Evolutionary conservation across 2,888 invertebrate genomes (phyloP).

Genomic region (Polydrusus pterygomalis): DNA sequence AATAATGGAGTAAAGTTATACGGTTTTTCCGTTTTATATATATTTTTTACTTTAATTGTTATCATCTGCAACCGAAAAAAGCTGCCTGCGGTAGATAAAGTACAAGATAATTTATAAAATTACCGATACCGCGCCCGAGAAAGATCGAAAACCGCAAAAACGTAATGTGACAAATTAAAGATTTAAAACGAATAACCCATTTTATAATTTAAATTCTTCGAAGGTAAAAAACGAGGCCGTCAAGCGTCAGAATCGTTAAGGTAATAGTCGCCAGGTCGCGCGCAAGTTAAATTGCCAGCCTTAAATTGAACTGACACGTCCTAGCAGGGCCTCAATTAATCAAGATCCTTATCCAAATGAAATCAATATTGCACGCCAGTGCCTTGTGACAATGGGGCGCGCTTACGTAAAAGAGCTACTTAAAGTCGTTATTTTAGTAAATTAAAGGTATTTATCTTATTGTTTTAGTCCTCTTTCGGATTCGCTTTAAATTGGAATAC

Average conservation of each 20-base stretch:
- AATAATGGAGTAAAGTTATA: too few species aligned
- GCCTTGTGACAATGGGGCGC: constrained; percentile 18
- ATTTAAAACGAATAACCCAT: constrained; percentile 33
- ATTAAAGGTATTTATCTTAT: constrained; percentile 8
- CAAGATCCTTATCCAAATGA: constrained; percentile 55
- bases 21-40: too few species aligned
- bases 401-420: constrained; percentile 1
- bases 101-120: not conserved
- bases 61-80: too few species aligned
- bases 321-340: constrained; percentile 53
- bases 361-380: constrained; percentile 51
- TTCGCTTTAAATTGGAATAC: not conserved
- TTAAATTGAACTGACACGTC: constrained; percentile 56
- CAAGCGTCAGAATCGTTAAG: constrained; percentile 43
- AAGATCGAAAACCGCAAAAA: not conserved
- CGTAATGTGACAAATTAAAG: constrained; percentile 11
- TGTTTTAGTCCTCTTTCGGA: not conserved
- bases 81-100: too few species aligned
- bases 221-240: constrained; percentile 45
- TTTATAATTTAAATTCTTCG: constrained; percentile 50
- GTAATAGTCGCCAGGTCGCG: constrained; percentile 47
- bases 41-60: too few species aligned
- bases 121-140: not conserved
- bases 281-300: constrained; percentile 52
- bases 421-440: constrained; percentile 4